These are phyloP conservation scores for Platyrinchus mystaceus DNA, from an alignment of 2,797 vertebrate genomes.

Conservation along the genomic window DNA sequence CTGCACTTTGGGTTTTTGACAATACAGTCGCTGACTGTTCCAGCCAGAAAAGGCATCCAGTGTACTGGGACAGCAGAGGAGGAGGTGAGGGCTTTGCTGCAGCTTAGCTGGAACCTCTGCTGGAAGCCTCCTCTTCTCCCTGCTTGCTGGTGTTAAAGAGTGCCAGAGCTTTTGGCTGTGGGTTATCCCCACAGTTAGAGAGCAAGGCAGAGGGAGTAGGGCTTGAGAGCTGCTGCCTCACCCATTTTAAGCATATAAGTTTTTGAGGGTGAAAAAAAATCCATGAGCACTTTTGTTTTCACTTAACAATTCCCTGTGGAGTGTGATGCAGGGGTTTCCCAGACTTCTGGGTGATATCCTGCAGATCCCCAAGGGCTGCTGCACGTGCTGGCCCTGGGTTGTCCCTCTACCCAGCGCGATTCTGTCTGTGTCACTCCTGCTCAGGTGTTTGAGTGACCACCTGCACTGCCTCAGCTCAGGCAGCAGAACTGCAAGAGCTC, in stretches of 20 bases:
- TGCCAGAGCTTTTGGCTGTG: accelerated
- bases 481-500: neutral
- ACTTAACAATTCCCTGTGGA: neutral
- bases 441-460: neutral
- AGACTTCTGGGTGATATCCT: neutral
- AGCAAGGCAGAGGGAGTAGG: neutral
- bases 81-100: neutral
- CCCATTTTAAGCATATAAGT: neutral
- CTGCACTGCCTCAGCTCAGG: neutral
- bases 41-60: neutral
- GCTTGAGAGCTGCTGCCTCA: neutral
- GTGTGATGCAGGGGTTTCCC: neutral
- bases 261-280: neutral
- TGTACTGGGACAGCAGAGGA: neutral
- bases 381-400: neutral
- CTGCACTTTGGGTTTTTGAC: neutral
- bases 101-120: conserved; percentile 32
- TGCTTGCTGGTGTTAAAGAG: neutral
- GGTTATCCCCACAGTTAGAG: neutral
- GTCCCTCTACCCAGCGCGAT: neutral
- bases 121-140: neutral
- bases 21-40: neutral
- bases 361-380: neutral
- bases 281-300: neutral
- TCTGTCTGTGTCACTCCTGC: neutral